phyloP scores from a whole-genome alignment of 2,113 vertebrate genomes.

The Tor tambroides region DNA sequence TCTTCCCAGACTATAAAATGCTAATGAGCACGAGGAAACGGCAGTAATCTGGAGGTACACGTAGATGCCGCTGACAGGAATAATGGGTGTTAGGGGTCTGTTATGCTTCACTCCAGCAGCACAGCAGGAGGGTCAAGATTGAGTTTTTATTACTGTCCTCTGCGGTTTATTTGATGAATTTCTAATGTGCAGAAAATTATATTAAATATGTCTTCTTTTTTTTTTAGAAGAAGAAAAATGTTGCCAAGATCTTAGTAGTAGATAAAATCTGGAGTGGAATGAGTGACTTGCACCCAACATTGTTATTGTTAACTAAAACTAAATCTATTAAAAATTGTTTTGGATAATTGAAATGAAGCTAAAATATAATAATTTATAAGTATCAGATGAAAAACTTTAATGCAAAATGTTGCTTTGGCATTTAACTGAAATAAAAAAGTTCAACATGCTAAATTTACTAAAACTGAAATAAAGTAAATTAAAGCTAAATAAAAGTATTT shows the following conservation, averaged over 20 bases:
- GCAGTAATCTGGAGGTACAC: slow-evolving; percentile 1
- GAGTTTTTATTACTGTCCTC: background rate
- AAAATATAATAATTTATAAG: background rate
- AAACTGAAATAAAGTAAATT: background rate
- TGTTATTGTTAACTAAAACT: background rate
- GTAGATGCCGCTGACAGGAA: background rate
- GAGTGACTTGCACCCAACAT: background rate
- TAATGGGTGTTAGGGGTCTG: background rate
- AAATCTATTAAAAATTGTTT: too few relatives aligned
- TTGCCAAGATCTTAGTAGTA: background rate
- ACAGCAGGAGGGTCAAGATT: background rate
- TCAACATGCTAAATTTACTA: background rate
- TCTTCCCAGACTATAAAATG: slow-evolving; percentile 26
- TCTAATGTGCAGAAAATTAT: background rate
- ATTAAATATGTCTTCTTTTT: background rate
- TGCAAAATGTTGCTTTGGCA: background rate
- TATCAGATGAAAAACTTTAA: background rate
- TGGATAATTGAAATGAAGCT: background rate
- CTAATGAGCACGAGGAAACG: slow-evolving; percentile 34
- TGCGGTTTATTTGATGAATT: background rate
- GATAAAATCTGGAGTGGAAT: background rate
- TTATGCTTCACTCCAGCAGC: background rate
- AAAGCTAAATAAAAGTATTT: background rate
- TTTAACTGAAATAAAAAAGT: background rate
- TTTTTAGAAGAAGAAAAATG: background rate